A percentile compares a stretch with the other conserved stretches of the same genome.
These are phyloP conservation scores for Charaxes varanes DNA, from an alignment of 1,140 invertebrate genomes.

Conservation along the genomic window DNA sequence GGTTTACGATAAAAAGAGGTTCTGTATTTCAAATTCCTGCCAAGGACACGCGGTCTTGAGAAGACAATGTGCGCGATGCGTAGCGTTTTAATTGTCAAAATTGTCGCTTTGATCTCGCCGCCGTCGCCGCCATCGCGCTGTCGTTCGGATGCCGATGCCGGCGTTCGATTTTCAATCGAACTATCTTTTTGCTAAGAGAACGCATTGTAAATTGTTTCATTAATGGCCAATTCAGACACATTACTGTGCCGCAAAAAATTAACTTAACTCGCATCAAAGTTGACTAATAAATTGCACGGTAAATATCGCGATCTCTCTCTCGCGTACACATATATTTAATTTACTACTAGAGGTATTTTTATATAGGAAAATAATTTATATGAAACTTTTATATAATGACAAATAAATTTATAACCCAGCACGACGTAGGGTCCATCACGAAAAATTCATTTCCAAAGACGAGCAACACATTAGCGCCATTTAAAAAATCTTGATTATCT, in stretches of 20 bases:
- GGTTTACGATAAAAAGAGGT: slow-evolving; percentile 29
- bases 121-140: slow-evolving; percentile 20
- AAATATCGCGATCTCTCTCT: no score
- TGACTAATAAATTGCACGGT: no score
- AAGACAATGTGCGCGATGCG: slow-evolving; percentile 47
- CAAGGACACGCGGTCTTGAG: slow-evolving; percentile 50
- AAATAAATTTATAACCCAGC: no score
- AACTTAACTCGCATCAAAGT: no score
- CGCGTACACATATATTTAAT: no score
- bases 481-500: no score
- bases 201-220: slow-evolving; percentile 24
- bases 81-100: slow-evolving; percentile 66
- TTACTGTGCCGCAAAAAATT: slow-evolving; percentile 7
- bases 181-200: slow-evolving; percentile 16
- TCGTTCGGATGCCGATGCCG: slow-evolving; percentile 19
- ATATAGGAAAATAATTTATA: no score
- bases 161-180: slow-evolving; percentile 25
- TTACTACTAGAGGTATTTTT: no score
- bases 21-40: slow-evolving; percentile 46
- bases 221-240: slow-evolving; percentile 22
- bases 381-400: no score
- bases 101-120: slow-evolving; percentile 51
- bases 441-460: no score
- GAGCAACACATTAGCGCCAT: no score
- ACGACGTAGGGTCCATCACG: no score